Evolutionary conservation across 2,113 vertebrate genomes (phyloP).

Genomic region (Malurus alboscapulatus): DNA sequence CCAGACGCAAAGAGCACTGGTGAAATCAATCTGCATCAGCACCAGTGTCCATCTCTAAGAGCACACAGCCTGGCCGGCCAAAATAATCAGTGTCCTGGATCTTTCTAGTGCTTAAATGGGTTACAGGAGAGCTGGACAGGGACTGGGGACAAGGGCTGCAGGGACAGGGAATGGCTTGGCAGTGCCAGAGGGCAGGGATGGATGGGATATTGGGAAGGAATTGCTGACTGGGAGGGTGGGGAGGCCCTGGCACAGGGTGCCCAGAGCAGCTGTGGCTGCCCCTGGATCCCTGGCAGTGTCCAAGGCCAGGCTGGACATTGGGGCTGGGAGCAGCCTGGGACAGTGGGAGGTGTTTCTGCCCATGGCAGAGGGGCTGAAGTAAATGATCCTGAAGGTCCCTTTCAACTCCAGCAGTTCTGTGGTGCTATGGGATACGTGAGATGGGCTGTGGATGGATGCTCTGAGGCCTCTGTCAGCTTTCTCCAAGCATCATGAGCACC

Average conservation of each 20-base stretch:
- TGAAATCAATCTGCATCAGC: background rate
- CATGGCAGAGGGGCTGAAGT: background rate
- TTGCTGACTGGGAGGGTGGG: background rate
- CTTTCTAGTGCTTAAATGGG: background rate
- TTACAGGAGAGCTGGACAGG: background rate
- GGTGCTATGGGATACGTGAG: too few relatives aligned
- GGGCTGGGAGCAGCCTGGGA: background rate
- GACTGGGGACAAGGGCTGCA: background rate
- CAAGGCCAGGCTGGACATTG: background rate
- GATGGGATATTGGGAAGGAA: background rate
- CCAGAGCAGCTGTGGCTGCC: background rate
- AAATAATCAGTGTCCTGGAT: background rate
- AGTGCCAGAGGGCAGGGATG: fast-evolving
- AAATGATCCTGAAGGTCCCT: background rate
- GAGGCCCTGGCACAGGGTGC: background rate
- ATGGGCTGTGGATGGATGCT: background rate
- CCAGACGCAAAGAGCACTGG: background rate
- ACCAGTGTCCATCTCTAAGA: fast-evolving
- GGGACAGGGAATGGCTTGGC: background rate
- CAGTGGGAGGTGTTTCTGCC: background rate
- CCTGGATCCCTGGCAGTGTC: background rate
- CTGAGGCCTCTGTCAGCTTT: background rate
- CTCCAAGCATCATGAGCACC: fast-evolving
- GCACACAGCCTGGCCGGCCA: background rate
- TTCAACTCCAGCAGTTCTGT: background rate